Percentiles rank a stretch among this genome's conserved stretches.
phyloP scores from a whole-genome alignment of 92 coral and sea anemone species.

The Umimayanthus chanpuru region DNA sequence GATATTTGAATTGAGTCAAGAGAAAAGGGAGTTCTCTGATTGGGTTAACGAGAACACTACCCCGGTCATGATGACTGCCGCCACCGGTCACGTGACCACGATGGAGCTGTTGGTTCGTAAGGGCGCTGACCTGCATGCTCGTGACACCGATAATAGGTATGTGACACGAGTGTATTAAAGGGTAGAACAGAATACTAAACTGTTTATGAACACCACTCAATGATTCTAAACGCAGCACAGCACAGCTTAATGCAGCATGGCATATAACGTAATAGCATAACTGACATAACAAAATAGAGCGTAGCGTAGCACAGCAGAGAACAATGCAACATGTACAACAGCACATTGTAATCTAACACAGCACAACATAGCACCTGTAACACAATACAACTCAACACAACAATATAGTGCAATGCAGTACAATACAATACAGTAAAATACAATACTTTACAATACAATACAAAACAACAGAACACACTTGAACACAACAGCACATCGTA shows the following conservation, averaged over 20 bases:
- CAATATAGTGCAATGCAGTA: too few species aligned
- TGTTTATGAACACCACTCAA: background rate
- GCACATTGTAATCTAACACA: too few species aligned
- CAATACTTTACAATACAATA: too few species aligned
- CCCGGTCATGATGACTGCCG: constrained; percentile 30
- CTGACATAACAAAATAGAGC: too few species aligned
- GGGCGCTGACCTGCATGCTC: constrained; percentile 29
- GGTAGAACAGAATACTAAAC: background rate
- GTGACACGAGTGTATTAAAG: background rate
- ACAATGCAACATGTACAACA: too few species aligned
- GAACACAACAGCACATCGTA: too few species aligned
- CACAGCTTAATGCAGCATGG: background rate
- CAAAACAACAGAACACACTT: too few species aligned
- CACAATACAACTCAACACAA: background rate
- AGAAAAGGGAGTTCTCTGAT: constrained; percentile 16
- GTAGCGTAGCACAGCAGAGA: too few species aligned
- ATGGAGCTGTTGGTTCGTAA: constrained; percentile 10
- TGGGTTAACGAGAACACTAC: constrained; percentile 30
- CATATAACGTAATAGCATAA: background rate
- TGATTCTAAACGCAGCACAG: background rate
- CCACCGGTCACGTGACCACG: constrained; percentile 5
- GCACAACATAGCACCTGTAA: background rate
- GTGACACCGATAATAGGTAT: constrained; percentile 33
- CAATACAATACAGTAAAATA: too few species aligned
- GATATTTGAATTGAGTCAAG: constrained; percentile 17